Base-by-base conservation (phyloP, 2,797 vertebrate genomes). In the Erithacus rubecula region DNA sequence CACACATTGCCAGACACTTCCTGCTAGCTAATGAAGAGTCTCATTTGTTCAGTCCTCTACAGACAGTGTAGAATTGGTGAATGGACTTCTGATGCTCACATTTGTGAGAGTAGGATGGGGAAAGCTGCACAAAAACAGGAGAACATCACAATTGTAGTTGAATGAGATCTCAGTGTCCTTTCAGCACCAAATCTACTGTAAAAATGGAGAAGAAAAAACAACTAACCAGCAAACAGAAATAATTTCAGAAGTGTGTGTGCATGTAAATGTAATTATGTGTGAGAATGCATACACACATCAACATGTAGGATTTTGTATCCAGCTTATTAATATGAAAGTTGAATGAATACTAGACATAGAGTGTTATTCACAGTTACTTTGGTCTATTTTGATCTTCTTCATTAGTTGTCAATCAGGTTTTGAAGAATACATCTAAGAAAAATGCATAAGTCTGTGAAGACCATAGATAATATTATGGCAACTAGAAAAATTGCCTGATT, bases 61-160 rank as follows among this genome's bases (percentile, higher is more conserved):
- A 24, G 1, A 70, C 13, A 67, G 30, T 0, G 0, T 2, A 29
- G 10, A 65, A 44, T 15, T 30, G 20, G 5, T 23, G 12, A 77
- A 79, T 49, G 58, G 43, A n/a, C 64, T 88, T 85, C n/a, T 55
- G 36, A 58, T 62, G 36, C 18, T 70, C 7, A 10, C 6, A 6
- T 41, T 67, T 68, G 36, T 67, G 15, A 52, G 6, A 52, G 29
- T 4, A 59, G 32, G 22, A 67, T 43, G 7, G 63, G 39, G 76
- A 81, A 65, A 39, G 5, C 2, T 68, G 32, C n/a, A 60, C 55
- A 63, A 23, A 26, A 60, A 29, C 18, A 39, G 23, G 18, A 64
- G 2, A 17, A 24, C n/a, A n/a, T 39, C 17, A 23, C 47, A 43
- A 30, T 20, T 74, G 9, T 26, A 11, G 9, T 2, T 41, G 10